Conservation (phyloP, 2,797 vertebrate species). For the Poecilia velifera region DNA sequence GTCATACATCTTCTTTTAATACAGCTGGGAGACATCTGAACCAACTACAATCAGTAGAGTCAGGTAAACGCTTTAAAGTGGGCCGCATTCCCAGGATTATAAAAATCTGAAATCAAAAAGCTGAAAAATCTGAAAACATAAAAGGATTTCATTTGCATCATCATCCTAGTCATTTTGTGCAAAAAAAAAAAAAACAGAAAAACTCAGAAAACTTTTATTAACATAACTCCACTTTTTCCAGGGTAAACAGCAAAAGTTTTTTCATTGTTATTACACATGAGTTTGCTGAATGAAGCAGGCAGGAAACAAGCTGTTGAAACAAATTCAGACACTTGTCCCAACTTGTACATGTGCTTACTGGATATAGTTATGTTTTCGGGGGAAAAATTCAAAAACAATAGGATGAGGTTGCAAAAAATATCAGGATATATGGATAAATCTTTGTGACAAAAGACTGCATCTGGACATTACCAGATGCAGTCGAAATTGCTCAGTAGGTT, state of each 20-base stretch:
- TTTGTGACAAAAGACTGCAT: neutral
- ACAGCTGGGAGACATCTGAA: neutral
- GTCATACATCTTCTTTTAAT: neutral
- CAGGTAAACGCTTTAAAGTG: neutral
- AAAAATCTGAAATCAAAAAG: neutral
- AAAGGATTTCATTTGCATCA: neutral
- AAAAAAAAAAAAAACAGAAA: too few species aligned
- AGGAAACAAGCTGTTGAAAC: neutral
- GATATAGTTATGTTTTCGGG: neutral
- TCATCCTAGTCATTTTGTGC: neutral
- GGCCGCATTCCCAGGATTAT: neutral
- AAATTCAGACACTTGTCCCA: neutral
- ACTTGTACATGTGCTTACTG: neutral
- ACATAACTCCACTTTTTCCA: neutral
- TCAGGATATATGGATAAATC: neutral
- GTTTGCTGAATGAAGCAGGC: neutral
- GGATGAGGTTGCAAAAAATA: neutral
- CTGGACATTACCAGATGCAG: neutral
- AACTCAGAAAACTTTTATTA: neutral
- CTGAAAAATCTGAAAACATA: neutral
- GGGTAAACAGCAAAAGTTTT: neutral
- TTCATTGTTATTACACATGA: neutral
- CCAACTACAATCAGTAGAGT: neutral
- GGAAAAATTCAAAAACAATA: neutral
- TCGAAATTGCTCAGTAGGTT: too few species aligned